Evolutionary conservation across 1,140 invertebrate species (phyloP), one percentile per base, ranked within the genome.

Genomic region (Leptinotarsa defecta): DNA sequence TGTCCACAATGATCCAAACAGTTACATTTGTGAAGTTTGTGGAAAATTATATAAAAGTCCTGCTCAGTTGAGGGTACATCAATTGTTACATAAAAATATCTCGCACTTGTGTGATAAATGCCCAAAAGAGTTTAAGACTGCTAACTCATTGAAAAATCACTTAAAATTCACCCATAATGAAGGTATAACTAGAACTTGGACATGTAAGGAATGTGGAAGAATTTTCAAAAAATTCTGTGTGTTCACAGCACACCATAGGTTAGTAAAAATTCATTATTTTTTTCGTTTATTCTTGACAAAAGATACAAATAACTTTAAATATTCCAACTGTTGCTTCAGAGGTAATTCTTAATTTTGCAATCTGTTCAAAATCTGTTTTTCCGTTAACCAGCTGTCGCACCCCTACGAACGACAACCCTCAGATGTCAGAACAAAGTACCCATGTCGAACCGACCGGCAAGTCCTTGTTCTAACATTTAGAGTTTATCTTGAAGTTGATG

Each of bases 1-100:
- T 27, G 22, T 43, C 19, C 65, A 68, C 65, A 68, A 68, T 43
- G 65, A 68, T 68, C 65, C 52, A 57, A 57, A 57, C n/a, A 57
- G 52, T 57, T 57, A 57, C n/a, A 57, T 57, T 19, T 57, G 52
- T 57, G 52, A 57, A 57, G n/a, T 57, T 17, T 57, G 52, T 57
- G 52, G 52, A 19, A 57, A 57, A 57, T 15, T 13, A 17, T 57
- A 57, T 19, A 57, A 57, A 57, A 15, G 15, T 19, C 15, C 5
- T 57, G 4, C 15, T 57, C 52, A 57, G 52, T 57, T 57, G 52
- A 57, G 52, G n/a, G 52, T 4, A 57, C 52, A 57, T 19, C 15
- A 19, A 57, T 13, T 5, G 52, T 17, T 5, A 5, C 52, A 57
- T 57, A 19, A 57, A 57, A 57, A 57, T 57, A 6, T 17, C 15